These are phyloP conservation scores for Bombus superbus DNA, from an alignment of 1,140 invertebrate species.

Conservation along the genomic window DNA sequence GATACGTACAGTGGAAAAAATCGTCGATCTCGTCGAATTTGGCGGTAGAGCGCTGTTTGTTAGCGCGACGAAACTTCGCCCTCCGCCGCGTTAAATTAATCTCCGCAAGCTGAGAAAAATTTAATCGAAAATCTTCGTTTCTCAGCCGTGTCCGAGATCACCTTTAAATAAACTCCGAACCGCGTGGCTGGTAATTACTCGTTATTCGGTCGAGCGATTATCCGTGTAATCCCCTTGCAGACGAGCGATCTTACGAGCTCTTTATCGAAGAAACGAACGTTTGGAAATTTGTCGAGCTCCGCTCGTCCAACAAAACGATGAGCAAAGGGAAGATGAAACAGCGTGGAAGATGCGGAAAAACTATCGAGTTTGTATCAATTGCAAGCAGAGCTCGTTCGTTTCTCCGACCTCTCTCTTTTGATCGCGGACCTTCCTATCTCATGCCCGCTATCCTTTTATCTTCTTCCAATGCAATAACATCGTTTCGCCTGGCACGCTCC, in stretches of 20 bases:
- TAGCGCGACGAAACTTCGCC: not conserved
- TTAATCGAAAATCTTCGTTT: not conserved
- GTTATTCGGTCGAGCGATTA: no score
- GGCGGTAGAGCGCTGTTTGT: not conserved
- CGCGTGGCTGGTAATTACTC: no score
- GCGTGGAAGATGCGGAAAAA: not conserved
- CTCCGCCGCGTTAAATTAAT: not conserved
- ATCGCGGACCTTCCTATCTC: not conserved
- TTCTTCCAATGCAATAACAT: not conserved
- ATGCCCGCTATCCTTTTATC: fast-evolving
- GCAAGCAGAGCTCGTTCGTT: not conserved
- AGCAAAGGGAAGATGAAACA: not conserved
- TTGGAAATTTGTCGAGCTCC: not conserved
- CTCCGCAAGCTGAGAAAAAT: not conserved
- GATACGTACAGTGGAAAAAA: not conserved
- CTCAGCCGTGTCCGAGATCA: no score
- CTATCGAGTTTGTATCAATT: not conserved
- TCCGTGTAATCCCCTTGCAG: no score
- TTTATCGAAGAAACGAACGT: not conserved
- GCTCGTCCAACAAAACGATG: not conserved
- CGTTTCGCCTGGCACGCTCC: not conserved
- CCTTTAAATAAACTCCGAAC: no score
- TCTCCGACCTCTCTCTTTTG: not conserved
- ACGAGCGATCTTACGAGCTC: no score
- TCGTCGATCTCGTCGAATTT: not conserved